Evolutionary conservation across 2,113 vertebrate genomes (phyloP).

Genomic region (Thalassoma bifasciatum): DNA sequence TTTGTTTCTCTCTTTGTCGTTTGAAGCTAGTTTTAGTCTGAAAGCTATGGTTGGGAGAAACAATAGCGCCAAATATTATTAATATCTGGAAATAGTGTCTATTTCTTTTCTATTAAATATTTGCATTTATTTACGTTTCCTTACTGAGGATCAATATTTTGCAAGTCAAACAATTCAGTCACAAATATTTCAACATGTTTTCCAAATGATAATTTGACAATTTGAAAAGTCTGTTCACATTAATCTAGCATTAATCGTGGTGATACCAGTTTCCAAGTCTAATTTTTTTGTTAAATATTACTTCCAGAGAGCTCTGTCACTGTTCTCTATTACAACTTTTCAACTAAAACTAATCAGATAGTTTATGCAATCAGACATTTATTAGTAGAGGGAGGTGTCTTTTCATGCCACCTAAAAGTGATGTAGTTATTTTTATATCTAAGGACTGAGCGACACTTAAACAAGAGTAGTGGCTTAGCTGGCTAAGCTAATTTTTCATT

Average conservation of each 20-base stretch:
- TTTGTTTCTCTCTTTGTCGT: too few relatives aligned
- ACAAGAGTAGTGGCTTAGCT: not conserved
- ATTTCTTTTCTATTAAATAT: too few relatives aligned
- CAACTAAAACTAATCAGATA: too few relatives aligned
- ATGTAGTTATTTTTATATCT: not conserved
- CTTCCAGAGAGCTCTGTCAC: not conserved
- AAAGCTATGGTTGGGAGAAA: too few relatives aligned
- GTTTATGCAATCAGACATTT: not conserved
- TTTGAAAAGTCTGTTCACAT: not conserved
- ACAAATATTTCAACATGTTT: not conserved
- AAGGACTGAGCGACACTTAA: not conserved
- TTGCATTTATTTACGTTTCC: too few relatives aligned
- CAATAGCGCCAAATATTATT: too few relatives aligned
- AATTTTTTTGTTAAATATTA: constrained; percentile 7
- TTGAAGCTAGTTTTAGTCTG: too few relatives aligned
- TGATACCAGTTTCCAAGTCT: not conserved
- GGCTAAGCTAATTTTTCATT: not conserved
- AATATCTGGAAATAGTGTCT: too few relatives aligned
- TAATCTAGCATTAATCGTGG: not conserved
- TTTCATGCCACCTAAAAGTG: not conserved
- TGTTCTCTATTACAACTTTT: too few relatives aligned
- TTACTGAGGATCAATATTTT: too few relatives aligned
- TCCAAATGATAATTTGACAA: not conserved
- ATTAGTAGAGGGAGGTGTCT: too few relatives aligned
- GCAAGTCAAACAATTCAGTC: too few relatives aligned